phyloP scores from a whole-genome alignment of 1,140 invertebrate species.

The Pseudomyrmex gracilis region DNA sequence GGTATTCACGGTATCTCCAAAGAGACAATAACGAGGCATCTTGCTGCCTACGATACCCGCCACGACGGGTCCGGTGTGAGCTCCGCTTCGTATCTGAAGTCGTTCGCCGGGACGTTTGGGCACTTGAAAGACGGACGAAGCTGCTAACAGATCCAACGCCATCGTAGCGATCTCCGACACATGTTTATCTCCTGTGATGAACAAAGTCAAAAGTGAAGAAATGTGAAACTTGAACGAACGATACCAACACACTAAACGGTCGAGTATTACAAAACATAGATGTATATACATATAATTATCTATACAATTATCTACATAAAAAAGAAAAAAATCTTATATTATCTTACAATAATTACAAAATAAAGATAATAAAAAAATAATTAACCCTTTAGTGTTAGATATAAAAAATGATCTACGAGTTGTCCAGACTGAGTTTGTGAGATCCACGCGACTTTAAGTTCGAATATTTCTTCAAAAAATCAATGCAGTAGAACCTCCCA shows the following conservation, averaged over 20 bases:
- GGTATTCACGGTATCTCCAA: slow-evolving; percentile 97
- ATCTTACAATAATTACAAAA: not conserved
- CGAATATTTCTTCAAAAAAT: too few relatives aligned
- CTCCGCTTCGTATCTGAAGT: slow-evolving; percentile 95
- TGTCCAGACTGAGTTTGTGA: too few relatives aligned
- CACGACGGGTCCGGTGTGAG: slow-evolving; percentile 95
- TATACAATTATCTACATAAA: too few relatives aligned
- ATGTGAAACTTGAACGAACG: not conserved
- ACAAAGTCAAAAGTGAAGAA: slow-evolving; percentile 2
- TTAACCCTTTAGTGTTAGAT: too few relatives aligned
- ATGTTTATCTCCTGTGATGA: slow-evolving; percentile 90
- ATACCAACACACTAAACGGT: not conserved
- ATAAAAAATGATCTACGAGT: too few relatives aligned
- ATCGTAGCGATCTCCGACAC: slow-evolving; percentile 97
- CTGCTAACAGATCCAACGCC: slow-evolving; percentile 93
- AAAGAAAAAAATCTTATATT: not conserved
- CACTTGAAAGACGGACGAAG: slow-evolving; percentile 94
- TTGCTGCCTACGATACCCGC: slow-evolving; percentile 95
- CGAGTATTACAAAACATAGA: not conserved
- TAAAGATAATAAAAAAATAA: not conserved
- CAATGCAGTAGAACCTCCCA: too few relatives aligned
- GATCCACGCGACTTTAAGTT: too few relatives aligned
- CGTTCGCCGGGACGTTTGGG: slow-evolving; percentile 94
- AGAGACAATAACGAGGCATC: slow-evolving; percentile 96
- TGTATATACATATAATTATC: not conserved